Conservation (phyloP, 2,113 vertebrate species). For the Pygoscelis adeliae region DNA sequence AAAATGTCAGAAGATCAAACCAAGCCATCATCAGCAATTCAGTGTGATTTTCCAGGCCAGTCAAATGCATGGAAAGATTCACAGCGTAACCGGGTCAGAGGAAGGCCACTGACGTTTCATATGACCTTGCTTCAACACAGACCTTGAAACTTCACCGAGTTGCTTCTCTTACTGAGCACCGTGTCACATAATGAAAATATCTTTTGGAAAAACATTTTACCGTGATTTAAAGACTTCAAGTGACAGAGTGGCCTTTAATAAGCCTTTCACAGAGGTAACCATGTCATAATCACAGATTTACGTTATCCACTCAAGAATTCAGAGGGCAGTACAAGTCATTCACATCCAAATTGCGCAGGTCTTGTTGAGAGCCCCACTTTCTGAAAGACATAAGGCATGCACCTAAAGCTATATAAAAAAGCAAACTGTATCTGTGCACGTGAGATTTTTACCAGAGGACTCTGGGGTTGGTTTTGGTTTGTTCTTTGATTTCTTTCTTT, state of each 20-base stretch:
- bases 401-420: not conserved
- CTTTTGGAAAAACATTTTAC: not conserved
- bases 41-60: not conserved
- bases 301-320: not conserved
- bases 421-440: not conserved
- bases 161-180: not conserved
- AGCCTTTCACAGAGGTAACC: not conserved
- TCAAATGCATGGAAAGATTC: not conserved
- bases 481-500: not conserved
- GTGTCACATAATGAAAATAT: not conserved
- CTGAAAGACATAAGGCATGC: not conserved
- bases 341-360: not conserved
- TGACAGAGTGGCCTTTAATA: not conserved
- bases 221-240: not conserved
- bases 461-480: not conserved
- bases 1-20: constrained; percentile 4
- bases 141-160: not conserved
- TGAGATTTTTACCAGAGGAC: not conserved
- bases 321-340: not conserved
- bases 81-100: not conserved
- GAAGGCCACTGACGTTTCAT: not conserved
- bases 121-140: not conserved
- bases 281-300: not conserved
- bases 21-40: not conserved
- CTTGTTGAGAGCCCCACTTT: not conserved